Evolutionary conservation across 2,888 invertebrate genomes (phyloP).

Genomic region (Plagiodera versicolora): DNA sequence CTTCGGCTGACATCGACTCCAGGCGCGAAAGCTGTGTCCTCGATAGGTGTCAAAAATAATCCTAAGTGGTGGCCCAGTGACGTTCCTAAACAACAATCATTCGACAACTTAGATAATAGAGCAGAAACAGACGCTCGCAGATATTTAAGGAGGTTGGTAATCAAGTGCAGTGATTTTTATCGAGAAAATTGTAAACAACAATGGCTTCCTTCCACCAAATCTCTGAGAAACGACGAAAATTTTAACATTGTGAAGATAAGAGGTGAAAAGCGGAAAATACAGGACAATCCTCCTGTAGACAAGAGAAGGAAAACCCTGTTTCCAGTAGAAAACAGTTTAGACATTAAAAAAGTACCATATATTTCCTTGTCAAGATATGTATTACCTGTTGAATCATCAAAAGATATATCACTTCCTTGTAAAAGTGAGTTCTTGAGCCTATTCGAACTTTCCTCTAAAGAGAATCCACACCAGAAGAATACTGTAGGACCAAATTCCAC

Average conservation of each 20-base stretch:
- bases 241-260: constrained; percentile 2
- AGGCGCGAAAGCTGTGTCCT: constrained; percentile 17
- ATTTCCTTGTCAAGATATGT: not conserved
- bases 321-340: not conserved
- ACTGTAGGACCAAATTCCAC: constrained; percentile 5
- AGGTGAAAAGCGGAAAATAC: constrained; percentile 12
- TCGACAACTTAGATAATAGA: not conserved
- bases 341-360: not conserved
- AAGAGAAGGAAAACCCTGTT: constrained; percentile 18
- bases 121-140: constrained; percentile 17
- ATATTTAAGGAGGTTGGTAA: constrained; percentile 15
- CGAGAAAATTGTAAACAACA: constrained; percentile 11
- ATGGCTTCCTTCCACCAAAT: constrained; percentile 14
- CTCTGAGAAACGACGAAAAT: constrained; percentile 20
- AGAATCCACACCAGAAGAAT: constrained; percentile 9
- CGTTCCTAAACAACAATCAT: constrained; percentile 8
- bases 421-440: constrained; percentile 14
- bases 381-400: constrained; percentile 10
- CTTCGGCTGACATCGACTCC: constrained; percentile 15
- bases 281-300: not conserved
- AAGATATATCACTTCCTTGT: not conserved
- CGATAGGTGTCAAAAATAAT: constrained; percentile 9
- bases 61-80: constrained; percentile 18
- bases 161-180: constrained; percentile 20
- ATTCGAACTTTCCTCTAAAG: constrained; percentile 14